Conservation (phyloP, 1,140 invertebrate genomes). For the Venustaconcha ellipsiformis region DNA sequence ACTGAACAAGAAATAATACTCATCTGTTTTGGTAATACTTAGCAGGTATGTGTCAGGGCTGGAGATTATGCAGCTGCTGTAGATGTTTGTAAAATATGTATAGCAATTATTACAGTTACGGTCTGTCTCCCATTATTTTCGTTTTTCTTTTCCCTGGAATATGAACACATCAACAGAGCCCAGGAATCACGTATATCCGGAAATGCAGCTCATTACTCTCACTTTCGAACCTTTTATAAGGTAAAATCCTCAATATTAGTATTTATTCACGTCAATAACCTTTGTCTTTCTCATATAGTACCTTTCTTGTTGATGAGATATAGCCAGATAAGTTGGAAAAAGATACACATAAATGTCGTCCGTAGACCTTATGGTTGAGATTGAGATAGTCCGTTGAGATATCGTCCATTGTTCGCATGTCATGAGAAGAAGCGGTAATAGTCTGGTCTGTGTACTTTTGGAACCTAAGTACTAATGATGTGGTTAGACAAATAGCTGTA, state of each 20-base stretch:
- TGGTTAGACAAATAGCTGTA: not conserved
- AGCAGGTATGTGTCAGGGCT: not conserved
- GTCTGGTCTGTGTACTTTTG: not conserved
- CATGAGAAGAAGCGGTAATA: not conserved
- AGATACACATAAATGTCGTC: not conserved
- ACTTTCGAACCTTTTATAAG: slow-evolving; percentile 1
- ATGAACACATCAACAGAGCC: not conserved
- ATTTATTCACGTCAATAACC: not conserved
- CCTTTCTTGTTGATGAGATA: not conserved
- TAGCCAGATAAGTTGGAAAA: not conserved
- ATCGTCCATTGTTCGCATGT: not conserved
- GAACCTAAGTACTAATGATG: not conserved
- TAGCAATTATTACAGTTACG: not conserved
- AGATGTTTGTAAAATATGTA: not conserved
- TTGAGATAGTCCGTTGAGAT: too few species aligned
- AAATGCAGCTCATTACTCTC: not conserved
- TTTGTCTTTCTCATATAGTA: not conserved
- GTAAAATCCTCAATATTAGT: slow-evolving; percentile 17
- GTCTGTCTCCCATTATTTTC: not conserved
- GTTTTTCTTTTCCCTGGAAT: not conserved
- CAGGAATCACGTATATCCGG: not conserved
- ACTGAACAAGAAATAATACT: slow-evolving; percentile 1
- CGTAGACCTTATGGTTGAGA: too few species aligned
- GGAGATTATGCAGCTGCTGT: not conserved
- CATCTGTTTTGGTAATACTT: not conserved